Evolutionary conservation across 2,888 invertebrate species (phyloP), one percentile per base, ranked within the genome.

Genomic region (Scaeva pyrastri): DNA sequence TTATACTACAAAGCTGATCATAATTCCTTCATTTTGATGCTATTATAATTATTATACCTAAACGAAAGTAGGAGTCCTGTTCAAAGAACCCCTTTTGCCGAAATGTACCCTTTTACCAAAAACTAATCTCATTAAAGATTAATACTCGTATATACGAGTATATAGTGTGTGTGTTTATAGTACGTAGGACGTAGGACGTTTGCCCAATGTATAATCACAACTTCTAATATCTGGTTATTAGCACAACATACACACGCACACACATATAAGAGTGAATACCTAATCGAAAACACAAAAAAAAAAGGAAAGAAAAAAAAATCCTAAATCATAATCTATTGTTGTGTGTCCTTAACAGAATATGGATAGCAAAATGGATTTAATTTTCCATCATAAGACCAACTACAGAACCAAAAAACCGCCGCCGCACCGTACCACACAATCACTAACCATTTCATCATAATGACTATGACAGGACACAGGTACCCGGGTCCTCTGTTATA

Each of bases 321-420:
- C 14, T 66, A 36, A 72, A 56, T 31, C 58, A 31, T 66, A 26
- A 58, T 41, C 56, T 71, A 60, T 66, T 71, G 66, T 56, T 12
- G 56, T 23, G 70, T 70, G 19, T 58, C 50, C 43, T 48, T 26
- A 62, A 62, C 43, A 39, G 19, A 45, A 68, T 50, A 81, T 56
- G 73, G 45, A 72, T 55, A 45, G 60, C 50, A 78, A 70, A 84
- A 75, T 26, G 71, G 52, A 80, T 71, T 85, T 85, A 85, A 80
- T 80, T 85, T 72, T 62, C 75, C 62, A 72, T 85, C 72, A 68
- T 43, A 68, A 74, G 41, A 55, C 52, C 4, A 62, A 12, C 56
- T 41, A 26, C 6, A 16, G 1, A 5, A 31, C 31, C 31, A 26
- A 23, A 1, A 3, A 41, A 36, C 21, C 21, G 1, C 23, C n/a